Evolutionary conservation across 2,113 vertebrate species (phyloP).

Genomic region (Raphicerus campestris): DNA sequence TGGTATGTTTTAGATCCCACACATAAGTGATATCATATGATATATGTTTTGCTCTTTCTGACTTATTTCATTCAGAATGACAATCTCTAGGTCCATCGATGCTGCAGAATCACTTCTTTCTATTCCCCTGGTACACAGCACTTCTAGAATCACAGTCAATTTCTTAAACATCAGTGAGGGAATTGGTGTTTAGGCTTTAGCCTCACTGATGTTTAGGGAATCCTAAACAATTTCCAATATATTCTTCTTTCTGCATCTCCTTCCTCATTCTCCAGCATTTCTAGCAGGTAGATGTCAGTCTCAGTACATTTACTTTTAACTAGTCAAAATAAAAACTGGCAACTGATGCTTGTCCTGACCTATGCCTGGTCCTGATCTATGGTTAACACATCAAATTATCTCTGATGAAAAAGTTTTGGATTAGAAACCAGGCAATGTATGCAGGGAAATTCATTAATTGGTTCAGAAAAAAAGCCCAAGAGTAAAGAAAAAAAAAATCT

Average conservation of each 20-base stretch:
- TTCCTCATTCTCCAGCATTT: background rate
- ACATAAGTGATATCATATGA: background rate
- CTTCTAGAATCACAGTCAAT: accelerated
- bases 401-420: background rate
- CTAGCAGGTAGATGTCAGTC: background rate
- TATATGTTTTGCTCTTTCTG: background rate
- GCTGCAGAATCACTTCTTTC: background rate
- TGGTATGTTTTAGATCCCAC: background rate
- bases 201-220: accelerated
- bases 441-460: background rate
- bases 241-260: accelerated
- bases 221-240: background rate
- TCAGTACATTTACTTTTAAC: background rate
- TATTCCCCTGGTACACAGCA: background rate
- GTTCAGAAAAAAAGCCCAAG: background rate
- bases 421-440: background rate
- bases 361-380: background rate
- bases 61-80: background rate
- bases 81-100: background rate
- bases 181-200: no score
- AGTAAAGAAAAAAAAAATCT: background rate
- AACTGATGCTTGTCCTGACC: background rate
- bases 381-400: background rate
- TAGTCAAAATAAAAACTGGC: background rate
- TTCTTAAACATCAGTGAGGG: background rate